Conservation (phyloP, 1,140 invertebrate genomes). For the Temnothorax curvispinosus region DNA sequence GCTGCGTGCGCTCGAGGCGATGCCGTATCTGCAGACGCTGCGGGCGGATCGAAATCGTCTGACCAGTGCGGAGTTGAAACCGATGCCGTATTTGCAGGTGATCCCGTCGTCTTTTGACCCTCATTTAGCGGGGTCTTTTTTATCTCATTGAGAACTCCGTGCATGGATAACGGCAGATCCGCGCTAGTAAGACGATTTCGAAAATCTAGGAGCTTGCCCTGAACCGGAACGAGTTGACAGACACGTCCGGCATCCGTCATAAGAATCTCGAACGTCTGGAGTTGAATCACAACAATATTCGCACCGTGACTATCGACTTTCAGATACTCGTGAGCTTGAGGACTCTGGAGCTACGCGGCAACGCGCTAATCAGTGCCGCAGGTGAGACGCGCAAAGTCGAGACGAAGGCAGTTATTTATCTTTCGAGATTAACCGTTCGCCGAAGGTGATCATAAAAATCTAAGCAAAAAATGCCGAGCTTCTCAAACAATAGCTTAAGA, state of each 20-base stretch:
- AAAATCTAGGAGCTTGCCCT: slow-evolving; percentile 54
- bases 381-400: neutral
- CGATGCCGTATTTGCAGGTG: slow-evolving; percentile 67
- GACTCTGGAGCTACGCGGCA: slow-evolving; percentile 64
- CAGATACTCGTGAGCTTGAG: slow-evolving; percentile 50
- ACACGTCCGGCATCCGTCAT: slow-evolving; percentile 50
- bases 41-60: slow-evolving; percentile 64
- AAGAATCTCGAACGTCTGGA: slow-evolving; percentile 55
- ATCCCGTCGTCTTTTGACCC: neutral
- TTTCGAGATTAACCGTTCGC: neutral
- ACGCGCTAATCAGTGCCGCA: slow-evolving; percentile 53
- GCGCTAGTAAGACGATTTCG: neutral
- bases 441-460: neutral
- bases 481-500: neutral
- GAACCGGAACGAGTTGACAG: slow-evolving; percentile 60
- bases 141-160: neutral
- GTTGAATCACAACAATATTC: slow-evolving; percentile 62
- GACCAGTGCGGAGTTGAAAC: slow-evolving; percentile 33
- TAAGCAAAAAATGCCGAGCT: neutral
- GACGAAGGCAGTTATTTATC: neutral
- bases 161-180: neutral
- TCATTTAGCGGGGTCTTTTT: neutral
- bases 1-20: slow-evolving; percentile 39
- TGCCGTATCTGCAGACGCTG: slow-evolving; percentile 67
- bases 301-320: slow-evolving; percentile 39